phyloP scores from a whole-genome alignment of 2,888 invertebrate genomes.

The Hermaeophaga mercurialis region DNA sequence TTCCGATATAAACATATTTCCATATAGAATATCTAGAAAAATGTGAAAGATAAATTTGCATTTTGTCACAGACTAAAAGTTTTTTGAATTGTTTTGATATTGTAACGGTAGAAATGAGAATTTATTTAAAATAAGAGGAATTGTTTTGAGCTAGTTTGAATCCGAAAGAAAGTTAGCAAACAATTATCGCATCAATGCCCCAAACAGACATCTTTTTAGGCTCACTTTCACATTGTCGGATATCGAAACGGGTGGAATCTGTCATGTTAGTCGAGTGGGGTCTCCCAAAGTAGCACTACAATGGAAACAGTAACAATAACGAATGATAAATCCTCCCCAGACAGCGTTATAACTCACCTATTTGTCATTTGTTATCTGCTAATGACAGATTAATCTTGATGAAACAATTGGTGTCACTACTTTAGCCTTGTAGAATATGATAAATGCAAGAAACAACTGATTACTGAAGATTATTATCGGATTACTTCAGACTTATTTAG shows the following conservation, averaged over 20 bases:
- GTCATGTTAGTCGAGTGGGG: constrained; percentile 20
- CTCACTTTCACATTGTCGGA: constrained; percentile 5
- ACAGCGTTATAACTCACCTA: constrained; percentile 33
- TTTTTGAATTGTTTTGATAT: too few relatives aligned
- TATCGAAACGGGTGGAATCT: constrained; percentile 13
- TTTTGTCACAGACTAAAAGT: too few relatives aligned
- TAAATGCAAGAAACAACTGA: constrained; percentile 19
- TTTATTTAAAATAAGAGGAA: too few relatives aligned
- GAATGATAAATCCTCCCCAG: constrained; percentile 39
- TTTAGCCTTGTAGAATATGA: constrained; percentile 11
- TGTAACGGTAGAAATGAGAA: too few relatives aligned
- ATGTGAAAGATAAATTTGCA: too few relatives aligned
- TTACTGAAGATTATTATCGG: not conserved
- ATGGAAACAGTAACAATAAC: constrained; percentile 36
- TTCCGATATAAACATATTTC: too few relatives aligned
- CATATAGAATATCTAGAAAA: too few relatives aligned
- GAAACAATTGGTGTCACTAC: constrained; percentile 38
- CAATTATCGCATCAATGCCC: constrained; percentile 19
- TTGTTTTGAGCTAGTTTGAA: too few relatives aligned
- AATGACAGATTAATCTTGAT: constrained; percentile 46
- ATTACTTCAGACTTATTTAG: not conserved
- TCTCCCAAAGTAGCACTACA: constrained; percentile 29
- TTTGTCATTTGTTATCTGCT: constrained; percentile 47
- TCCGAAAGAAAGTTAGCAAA: too few relatives aligned
- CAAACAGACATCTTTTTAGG: constrained; percentile 21